Conservation (phyloP, 2,113 vertebrate species). For the Xyrauchen texanus region DNA sequence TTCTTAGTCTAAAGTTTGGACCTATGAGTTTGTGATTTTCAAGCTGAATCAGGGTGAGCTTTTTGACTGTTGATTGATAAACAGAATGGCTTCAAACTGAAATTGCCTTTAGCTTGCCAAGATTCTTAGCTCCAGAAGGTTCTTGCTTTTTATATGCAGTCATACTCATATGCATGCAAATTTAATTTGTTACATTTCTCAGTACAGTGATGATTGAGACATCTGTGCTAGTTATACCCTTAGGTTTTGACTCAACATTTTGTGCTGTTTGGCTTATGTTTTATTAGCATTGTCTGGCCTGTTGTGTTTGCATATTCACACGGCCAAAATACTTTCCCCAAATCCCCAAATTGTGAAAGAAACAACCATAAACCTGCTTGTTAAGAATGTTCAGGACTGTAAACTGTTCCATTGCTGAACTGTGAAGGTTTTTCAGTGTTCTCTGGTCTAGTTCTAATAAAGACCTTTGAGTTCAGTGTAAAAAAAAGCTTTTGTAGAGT, state of each 20-base stretch:
- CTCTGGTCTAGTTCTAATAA: neutral
- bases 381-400: neutral
- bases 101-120: constrained; percentile 6
- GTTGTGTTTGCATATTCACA: neutral
- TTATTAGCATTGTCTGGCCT: constrained; percentile 1
- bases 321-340: no score
- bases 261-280: neutral
- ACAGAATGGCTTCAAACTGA: neutral
- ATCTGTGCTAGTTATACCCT: constrained; percentile 12
- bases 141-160: neutral
- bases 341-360: neutral
- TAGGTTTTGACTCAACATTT: neutral
- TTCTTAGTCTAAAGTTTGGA: neutral
- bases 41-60: neutral
- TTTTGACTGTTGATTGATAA: neutral
- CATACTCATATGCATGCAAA: neutral
- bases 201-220: neutral
- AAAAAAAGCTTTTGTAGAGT: neutral
- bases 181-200: neutral
- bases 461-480: neutral
- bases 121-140: constrained; percentile 13
- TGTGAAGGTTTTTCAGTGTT: neutral
- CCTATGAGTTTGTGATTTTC: neutral
- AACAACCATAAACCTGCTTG: neutral
- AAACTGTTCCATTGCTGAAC: neutral